Evolutionary conservation across 2,113 vertebrate species (phyloP).

Genomic region (Spea bombifrons): DNA sequence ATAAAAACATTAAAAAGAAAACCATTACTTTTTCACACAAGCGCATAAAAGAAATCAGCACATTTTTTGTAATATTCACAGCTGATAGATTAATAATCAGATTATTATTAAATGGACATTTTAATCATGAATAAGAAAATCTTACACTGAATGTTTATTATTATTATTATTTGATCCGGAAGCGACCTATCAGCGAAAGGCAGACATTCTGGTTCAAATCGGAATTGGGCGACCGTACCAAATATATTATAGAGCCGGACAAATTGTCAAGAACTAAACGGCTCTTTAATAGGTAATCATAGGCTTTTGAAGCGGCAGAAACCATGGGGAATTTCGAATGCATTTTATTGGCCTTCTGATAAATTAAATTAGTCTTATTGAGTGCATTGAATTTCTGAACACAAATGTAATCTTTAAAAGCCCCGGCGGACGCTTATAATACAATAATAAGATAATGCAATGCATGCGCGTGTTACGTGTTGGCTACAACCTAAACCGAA

Average conservation of each 20-base stretch:
- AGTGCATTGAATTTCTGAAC: conserved; percentile 16
- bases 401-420: conserved; percentile 14
- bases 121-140: too few relatives aligned
- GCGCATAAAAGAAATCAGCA: too few relatives aligned
- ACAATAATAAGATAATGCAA: conserved; percentile 10
- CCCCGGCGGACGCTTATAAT: background rate
- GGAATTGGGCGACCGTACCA: too few relatives aligned
- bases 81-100: too few relatives aligned
- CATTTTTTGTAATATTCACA: too few relatives aligned
- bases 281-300: conserved; percentile 25
- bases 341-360: conserved; percentile 22
- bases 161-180: too few relatives aligned
- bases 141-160: too few relatives aligned
- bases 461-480: background rate
- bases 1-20: too few relatives aligned
- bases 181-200: too few relatives aligned
- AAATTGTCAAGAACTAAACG: background rate
- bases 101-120: too few relatives aligned
- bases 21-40: too few relatives aligned
- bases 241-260: conserved; percentile 5
- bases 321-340: conserved; percentile 11
- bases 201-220: too few relatives aligned
- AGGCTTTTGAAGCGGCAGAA: background rate
- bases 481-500: conserved; percentile 5
- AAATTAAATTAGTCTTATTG: conserved; percentile 28